phyloP scores from a whole-genome alignment of 1,140 invertebrate species.

The Batillaria attramentaria region DNA sequence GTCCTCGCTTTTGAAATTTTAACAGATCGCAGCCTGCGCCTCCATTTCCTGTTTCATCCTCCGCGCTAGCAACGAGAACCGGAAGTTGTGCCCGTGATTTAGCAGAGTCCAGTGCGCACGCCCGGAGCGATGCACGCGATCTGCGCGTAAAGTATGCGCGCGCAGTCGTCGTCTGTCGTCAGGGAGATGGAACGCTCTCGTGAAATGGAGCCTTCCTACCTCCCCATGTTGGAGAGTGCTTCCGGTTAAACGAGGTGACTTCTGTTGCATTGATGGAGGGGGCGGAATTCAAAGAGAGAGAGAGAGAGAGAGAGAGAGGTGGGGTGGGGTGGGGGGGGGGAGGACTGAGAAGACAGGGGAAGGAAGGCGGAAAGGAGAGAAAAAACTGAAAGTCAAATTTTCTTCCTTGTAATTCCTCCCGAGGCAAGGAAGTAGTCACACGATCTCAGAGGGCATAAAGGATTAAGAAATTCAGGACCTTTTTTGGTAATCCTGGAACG shows the following conservation, averaged over 20 bases:
- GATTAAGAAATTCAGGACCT: too few relatives aligned
- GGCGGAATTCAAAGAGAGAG: neutral
- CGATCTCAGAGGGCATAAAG: too few relatives aligned
- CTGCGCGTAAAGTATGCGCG: conserved; percentile 25
- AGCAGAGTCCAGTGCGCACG: conserved; percentile 14
- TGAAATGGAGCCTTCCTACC: neutral
- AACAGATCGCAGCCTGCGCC: conserved; percentile 12
- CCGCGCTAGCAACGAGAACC: conserved; percentile 23
- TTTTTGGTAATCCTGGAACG: too few relatives aligned
- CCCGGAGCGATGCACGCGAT: conserved; percentile 2
- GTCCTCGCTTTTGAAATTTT: conserved; percentile 15
- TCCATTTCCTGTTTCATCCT: conserved; percentile 17
- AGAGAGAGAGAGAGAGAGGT: neutral
- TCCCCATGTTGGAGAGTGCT: conserved; percentile 9
- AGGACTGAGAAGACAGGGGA: neutral
- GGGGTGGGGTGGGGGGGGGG: neutral
- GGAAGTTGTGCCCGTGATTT: conserved; percentile 25
- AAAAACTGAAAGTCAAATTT: neutral
- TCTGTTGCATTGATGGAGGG: too few relatives aligned
- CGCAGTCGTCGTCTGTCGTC: conserved; percentile 4
- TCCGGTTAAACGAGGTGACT: conserved; percentile 6
- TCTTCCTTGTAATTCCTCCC: too few relatives aligned
- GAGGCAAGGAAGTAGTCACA: too few relatives aligned
- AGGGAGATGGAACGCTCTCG: conserved; percentile 12
- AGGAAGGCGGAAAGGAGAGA: neutral